Percentiles rank a stretch among this genome's conserved stretches.
Conservation (phyloP, 2,797 vertebrate genomes). For the Lagodon rhomboides region DNA sequence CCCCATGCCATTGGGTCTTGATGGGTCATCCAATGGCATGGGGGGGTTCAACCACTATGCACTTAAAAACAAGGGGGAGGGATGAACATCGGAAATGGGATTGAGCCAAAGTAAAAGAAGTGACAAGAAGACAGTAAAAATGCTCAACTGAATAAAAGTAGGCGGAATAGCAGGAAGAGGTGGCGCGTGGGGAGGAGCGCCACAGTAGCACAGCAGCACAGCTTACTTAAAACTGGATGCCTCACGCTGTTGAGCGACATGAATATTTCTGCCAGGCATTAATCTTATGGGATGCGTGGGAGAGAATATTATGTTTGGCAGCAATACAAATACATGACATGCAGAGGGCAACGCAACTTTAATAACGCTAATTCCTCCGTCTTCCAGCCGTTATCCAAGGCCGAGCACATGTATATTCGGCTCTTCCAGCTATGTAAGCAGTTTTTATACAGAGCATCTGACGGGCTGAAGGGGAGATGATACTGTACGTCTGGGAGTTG, state of each 20-base stretch:
- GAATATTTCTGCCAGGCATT: constrained; percentile 67
- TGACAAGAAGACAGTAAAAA: neutral
- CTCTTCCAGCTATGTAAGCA: constrained; percentile 54
- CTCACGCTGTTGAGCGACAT: constrained; percentile 48
- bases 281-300: constrained; percentile 55
- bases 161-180: constrained; percentile 1
- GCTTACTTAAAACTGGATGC: constrained; percentile 51
- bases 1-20: no score
- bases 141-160: constrained; percentile 5
- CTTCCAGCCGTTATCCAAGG: constrained; percentile 39
- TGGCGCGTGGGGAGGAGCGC: neutral
- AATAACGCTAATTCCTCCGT: constrained; percentile 60
- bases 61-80: no score
- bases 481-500: constrained; percentile 47
- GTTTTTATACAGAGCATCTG: constrained; percentile 39
- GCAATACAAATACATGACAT: constrained; percentile 55
- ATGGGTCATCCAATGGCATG: no score
- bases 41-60: no score
- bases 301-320: constrained; percentile 63
- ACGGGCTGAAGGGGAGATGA: constrained; percentile 33
- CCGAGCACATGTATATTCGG: constrained; percentile 22
- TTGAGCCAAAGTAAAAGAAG: neutral
- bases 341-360: constrained; percentile 52
- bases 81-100: no score
- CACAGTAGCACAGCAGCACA: constrained; percentile 7